Evolutionary conservation across 2,113 vertebrate species (phyloP), one percentile per base, ranked within the genome.

Genomic region (Pygoscelis adeliae): DNA sequence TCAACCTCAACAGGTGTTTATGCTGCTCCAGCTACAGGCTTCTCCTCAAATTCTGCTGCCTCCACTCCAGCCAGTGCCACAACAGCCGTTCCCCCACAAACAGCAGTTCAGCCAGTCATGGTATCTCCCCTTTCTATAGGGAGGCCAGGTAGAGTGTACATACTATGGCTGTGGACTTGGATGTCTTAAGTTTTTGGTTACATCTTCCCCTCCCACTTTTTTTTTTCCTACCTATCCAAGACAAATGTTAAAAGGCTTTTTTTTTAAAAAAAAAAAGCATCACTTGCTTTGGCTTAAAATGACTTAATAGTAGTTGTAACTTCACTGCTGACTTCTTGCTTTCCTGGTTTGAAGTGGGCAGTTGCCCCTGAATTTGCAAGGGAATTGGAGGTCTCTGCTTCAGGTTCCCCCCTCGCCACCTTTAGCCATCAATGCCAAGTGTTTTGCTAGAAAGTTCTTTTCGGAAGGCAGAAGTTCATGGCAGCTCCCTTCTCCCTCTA

Each of bases 31-130:
- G 95, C 97, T 71, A 70, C 98, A 49, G 98, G 98, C 40, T 98
- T 99, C 77, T 97, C 98, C 44, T 98, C 99, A 55, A 98, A 97
- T 56, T 98, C 98, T 16, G 96, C 98, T 82, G 97, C 98, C 46
- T 97, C 98, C 52, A 95, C 97, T 40, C 97, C 98, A 91, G 92
- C 98, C 71, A 93, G 74, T 67, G 91, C 47, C 81, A 96, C 98
- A 26, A 90, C 98, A 91, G 98, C 98, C 77, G 87, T 98, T 88
- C 96, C 98, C 56, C 96, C 98, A 5, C 97, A 98, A 69, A 89
- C 98, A 93, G 86, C 97, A 61, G 63, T 97, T 34, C 98, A 98
- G 17, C 98, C 98, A 69, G 80, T 98, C 17, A 38, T 98, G 49
- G 95, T 98, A 72, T 96, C 98, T 70, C 91, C 98, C 49, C 82